Percentiles rank a stretch among this genome's conserved stretches.
Conservation (phyloP, 1,140 invertebrate genomes). For the Nilaparvata lugens region DNA sequence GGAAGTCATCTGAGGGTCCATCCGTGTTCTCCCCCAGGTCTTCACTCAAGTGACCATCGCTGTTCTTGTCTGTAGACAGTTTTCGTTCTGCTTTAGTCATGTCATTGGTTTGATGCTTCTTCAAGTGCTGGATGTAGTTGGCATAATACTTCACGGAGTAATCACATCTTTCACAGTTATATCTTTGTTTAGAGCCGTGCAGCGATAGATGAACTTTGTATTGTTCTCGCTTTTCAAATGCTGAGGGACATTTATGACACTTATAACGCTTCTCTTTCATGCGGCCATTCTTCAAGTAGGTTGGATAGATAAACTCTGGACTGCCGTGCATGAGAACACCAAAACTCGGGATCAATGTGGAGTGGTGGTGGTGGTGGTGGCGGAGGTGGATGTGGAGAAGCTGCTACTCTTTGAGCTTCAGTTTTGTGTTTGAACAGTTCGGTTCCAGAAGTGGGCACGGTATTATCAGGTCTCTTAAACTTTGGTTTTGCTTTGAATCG, state of each 20-base stretch:
- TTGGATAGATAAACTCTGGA: slow-evolving; percentile 66
- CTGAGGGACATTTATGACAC: slow-evolving; percentile 78
- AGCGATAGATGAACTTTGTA: slow-evolving; percentile 73
- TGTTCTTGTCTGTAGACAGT: slow-evolving; percentile 14
- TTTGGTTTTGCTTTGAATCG: slow-evolving; percentile 18
- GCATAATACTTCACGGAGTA: slow-evolving; percentile 82
- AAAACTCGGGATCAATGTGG: slow-evolving; percentile 52
- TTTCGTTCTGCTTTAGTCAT: slow-evolving; percentile 28
- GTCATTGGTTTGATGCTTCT: slow-evolving; percentile 61
- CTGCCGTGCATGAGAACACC: slow-evolving; percentile 57
- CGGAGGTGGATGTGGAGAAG: background rate
- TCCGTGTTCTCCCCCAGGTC: slow-evolving; percentile 24
- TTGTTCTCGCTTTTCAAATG: slow-evolving; percentile 77
- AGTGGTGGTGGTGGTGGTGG: slow-evolving; percentile 33
- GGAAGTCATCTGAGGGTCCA: slow-evolving; percentile 32
- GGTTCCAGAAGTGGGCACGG: slow-evolving; percentile 50
- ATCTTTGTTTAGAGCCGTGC: slow-evolving; percentile 74
- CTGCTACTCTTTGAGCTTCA: slow-evolving; percentile 30
- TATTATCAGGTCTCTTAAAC: slow-evolving; percentile 23
- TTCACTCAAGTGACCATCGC: background rate
- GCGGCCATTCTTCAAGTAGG: slow-evolving; percentile 60
- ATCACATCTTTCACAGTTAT: slow-evolving; percentile 76
- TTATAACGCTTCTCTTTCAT: slow-evolving; percentile 70
- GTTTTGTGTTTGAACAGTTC: slow-evolving; percentile 49
- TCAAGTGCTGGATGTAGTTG: slow-evolving; percentile 69